Percentiles rank a stretch among this genome's conserved stretches.
Evolutionary conservation across 2,797 vertebrate species (phyloP).

Genomic region (Crypturellus tataupa): DNA sequence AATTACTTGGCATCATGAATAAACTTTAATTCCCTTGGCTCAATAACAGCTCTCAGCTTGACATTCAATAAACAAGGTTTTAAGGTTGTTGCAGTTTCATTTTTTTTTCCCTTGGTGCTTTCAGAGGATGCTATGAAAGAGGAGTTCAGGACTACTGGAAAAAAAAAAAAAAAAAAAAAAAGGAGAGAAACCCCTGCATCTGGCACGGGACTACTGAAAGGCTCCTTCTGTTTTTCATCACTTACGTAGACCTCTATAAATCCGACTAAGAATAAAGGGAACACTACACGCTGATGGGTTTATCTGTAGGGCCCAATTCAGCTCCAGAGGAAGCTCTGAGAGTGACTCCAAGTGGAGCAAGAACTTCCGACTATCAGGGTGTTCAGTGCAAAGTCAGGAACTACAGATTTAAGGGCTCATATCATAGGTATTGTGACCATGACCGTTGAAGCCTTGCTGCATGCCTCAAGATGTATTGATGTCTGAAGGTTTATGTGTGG

Average conservation of each 20-base stretch:
- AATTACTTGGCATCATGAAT: slow-evolving; percentile 78
- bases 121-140: neutral
- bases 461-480: neutral
- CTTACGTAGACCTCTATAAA: slow-evolving; percentile 22
- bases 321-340: neutral
- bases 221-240: neutral
- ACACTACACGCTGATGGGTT: neutral
- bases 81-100: slow-evolving; percentile 36
- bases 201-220: neutral
- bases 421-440: neutral
- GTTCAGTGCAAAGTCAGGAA: neutral
- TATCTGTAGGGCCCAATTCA: neutral
- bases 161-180: neutral
- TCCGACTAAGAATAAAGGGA: neutral
- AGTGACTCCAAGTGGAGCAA: neutral
- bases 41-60: slow-evolving; percentile 73
- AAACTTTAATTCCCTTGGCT: slow-evolving; percentile 72
- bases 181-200: neutral
- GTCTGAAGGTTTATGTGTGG: neutral
- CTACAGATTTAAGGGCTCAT: neutral
- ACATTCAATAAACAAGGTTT: slow-evolving; percentile 68
- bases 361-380: neutral
- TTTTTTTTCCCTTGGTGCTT: neutral
- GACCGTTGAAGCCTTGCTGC: neutral
- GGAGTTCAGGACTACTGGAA: neutral